A percentile compares a stretch with the other conserved stretches of the same genome.
Evolutionary conservation across 2,113 vertebrate genomes (phyloP).

Genomic region (Dicrurus megarhynchus): DNA sequence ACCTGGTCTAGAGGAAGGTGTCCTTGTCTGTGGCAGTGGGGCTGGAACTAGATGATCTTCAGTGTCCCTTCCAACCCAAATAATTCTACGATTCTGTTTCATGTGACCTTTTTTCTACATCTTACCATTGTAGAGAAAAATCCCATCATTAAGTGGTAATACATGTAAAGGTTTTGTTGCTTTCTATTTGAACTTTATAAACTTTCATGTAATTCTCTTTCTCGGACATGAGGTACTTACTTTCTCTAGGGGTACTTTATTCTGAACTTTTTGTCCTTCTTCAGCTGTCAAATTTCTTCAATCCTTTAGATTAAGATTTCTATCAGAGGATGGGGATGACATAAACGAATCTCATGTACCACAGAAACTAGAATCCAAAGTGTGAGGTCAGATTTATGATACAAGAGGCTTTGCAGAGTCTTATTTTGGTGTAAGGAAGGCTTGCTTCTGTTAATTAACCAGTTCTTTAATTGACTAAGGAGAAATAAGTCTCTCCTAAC

Average conservation of each 20-base stretch:
- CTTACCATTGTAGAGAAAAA: not conserved
- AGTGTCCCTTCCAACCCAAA: not conserved
- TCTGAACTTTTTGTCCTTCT: not conserved
- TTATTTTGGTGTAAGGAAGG: not conserved
- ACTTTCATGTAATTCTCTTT: not conserved
- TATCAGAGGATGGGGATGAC: not conserved
- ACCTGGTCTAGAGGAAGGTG: not conserved
- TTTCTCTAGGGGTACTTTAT: not conserved
- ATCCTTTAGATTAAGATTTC: not conserved
- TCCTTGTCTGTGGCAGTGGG: no score
- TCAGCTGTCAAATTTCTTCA: not conserved
- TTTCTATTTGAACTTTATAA: not conserved
- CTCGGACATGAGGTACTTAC: fast-evolving
- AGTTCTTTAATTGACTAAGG: not conserved
- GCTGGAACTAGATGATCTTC: not conserved
- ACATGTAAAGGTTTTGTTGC: not conserved
- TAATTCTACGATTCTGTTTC: not conserved
- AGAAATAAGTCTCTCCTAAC: not conserved
- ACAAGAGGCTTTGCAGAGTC: not conserved
- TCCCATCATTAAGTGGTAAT: not conserved
- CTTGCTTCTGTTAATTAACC: not conserved
- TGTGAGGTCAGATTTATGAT: not conserved
- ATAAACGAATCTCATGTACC: not conserved
- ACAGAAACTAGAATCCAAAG: not conserved
- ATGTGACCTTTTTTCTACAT: not conserved